phyloP scores from a whole-genome alignment of 2,797 vertebrate species.

The Helicolenus hilgendorfi region DNA sequence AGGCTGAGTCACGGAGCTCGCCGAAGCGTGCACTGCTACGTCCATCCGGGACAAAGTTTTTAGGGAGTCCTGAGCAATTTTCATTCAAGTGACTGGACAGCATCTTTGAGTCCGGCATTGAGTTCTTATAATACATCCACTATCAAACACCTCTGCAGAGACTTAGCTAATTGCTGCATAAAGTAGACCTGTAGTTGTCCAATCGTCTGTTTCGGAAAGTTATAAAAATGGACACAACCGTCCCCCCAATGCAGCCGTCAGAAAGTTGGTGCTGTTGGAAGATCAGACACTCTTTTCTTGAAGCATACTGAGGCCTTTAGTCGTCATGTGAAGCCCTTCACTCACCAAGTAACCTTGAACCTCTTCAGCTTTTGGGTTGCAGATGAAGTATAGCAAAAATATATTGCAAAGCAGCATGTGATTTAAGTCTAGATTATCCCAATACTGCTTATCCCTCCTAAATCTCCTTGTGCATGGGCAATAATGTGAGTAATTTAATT shows the following conservation, averaged over 20 bases:
- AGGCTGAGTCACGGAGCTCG: too few species aligned
- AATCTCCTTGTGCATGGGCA: slow-evolving; percentile 40
- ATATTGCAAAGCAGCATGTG: slow-evolving; percentile 25
- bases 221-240: background rate
- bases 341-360: background rate
- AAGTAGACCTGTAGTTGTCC: background rate
- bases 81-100: background rate
- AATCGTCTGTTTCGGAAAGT: background rate
- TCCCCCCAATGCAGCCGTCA: background rate
- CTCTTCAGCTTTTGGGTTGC: background rate
- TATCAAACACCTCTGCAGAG: background rate
- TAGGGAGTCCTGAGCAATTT: background rate
- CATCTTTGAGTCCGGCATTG: background rate
- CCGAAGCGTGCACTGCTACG: too few species aligned
- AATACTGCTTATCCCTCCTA: slow-evolving; percentile 33
- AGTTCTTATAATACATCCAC: too few species aligned
- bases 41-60: background rate
- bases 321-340: background rate
- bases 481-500: slow-evolving; percentile 45
- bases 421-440: slow-evolving; percentile 46
- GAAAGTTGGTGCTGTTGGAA: background rate
- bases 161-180: background rate
- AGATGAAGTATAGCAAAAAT: background rate
- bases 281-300: background rate
- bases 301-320: background rate